phyloP scores from a whole-genome alignment of 2,888 invertebrate species.

The Coenonympha arcania region DNA sequence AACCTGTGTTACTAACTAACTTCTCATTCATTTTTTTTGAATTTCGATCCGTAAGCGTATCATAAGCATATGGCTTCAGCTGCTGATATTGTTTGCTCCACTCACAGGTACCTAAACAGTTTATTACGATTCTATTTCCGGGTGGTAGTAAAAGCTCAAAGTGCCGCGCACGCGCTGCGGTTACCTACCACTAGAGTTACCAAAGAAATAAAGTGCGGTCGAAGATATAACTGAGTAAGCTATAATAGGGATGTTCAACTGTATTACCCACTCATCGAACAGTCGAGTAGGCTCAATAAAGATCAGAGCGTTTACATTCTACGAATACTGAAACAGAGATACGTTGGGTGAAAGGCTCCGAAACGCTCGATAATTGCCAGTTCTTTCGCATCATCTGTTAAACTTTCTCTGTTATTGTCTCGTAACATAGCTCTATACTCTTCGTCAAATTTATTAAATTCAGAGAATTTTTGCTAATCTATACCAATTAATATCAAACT shows the following conservation, averaged over 20 bases:
- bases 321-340: conserved; percentile 10
- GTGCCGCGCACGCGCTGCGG: conserved; percentile 40
- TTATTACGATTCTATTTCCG: conserved; percentile 33
- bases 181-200: conserved; percentile 28
- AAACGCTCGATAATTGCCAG: conserved; percentile 22
- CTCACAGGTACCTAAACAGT: not conserved
- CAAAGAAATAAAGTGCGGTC: conserved; percentile 44
- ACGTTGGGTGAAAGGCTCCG: conserved; percentile 23
- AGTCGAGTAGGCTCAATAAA: conserved; percentile 3
- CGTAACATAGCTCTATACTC: conserved; percentile 10
- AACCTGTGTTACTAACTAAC: too few relatives aligned
- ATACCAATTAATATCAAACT: not conserved
- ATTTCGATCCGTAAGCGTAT: too few relatives aligned
- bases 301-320: conserved; percentile 11
- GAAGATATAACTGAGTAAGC: conserved; percentile 16
- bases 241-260: conserved; percentile 29
- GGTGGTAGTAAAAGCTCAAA: conserved; percentile 30
- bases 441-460: conserved; percentile 14
- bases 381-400: conserved; percentile 22
- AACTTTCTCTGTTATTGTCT: conserved; percentile 25
- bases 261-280: not conserved
- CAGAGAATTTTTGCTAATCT: conserved; percentile 5
- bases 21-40: too few relatives aligned
- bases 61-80: too few relatives aligned
- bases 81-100: too few relatives aligned